phyloP scores from a whole-genome alignment of 2,113 vertebrate genomes.

The Hirundichthys speculiger region DNA sequence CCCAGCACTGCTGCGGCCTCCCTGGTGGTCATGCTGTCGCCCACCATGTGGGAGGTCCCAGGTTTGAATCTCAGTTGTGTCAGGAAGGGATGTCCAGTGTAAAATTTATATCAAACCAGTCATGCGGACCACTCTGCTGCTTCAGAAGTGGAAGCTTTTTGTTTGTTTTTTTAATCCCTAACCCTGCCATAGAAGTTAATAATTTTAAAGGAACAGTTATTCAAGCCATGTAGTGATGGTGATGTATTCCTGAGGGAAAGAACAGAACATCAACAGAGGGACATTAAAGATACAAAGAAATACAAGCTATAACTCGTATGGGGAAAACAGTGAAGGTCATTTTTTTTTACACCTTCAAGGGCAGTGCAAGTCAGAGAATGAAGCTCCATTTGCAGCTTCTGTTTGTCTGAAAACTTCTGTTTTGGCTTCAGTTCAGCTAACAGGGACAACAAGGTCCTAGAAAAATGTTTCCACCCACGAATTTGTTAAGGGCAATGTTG shows the following conservation, averaged over 20 bases:
- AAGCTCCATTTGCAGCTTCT: conserved; percentile 17
- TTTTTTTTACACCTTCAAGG: conserved; percentile 61
- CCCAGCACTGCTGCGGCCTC: conserved; percentile 1
- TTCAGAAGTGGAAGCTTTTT: no score
- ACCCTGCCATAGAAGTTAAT: conserved; percentile 23
- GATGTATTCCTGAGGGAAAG: conserved; percentile 47
- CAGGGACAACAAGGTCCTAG: conserved; percentile 11
- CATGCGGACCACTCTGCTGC: no score
- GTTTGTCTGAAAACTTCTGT: conserved; percentile 27
- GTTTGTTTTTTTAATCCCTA: no score
- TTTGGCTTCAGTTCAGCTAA: conserved; percentile 12
- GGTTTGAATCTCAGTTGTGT: no score
- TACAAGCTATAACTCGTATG: conserved; percentile 47
- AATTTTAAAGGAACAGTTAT: conserved; percentile 27
- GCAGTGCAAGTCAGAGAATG: conserved; percentile 30
- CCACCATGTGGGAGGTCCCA: no score
- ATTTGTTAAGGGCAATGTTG: conserved; percentile 17
- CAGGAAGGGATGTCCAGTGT: no score
- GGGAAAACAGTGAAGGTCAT: conserved; percentile 49
- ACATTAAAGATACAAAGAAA: conserved; percentile 44
- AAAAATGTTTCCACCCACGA: conserved; percentile 17
- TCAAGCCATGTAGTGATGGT: conserved; percentile 31
- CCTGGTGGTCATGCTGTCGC: no score
- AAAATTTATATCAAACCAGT: no score
- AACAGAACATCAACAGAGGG: conserved; percentile 26